Percentiles rank a stretch among this genome's conserved stretches.
Conservation (phyloP, 2,113 vertebrate species). For the Ptilorrhoa leucosticta region DNA sequence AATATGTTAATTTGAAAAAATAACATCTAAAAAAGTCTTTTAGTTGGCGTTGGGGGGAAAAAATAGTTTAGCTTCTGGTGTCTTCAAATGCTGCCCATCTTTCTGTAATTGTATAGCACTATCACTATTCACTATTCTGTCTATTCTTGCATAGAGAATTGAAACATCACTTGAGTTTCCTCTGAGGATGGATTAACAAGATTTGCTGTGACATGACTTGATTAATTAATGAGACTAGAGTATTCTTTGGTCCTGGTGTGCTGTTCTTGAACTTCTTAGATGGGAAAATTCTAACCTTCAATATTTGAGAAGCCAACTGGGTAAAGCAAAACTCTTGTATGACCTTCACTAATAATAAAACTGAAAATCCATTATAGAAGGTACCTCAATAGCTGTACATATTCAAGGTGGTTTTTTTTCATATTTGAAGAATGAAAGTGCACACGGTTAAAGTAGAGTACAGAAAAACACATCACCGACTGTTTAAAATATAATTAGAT, state of each 20-base stretch:
- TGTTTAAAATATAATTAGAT: conserved; percentile 14
- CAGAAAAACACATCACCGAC: not conserved
- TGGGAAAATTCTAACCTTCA: conserved; percentile 69
- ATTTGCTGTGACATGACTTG: conserved; percentile 64
- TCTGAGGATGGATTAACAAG: conserved; percentile 71
- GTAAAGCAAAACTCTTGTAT: conserved; percentile 61
- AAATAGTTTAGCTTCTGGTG: conserved; percentile 11
- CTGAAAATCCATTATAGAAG: conserved; percentile 47
- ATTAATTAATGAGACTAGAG: conserved; percentile 73
- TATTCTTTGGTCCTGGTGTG: conserved; percentile 54
- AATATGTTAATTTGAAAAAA: not conserved
- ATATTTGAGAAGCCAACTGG: conserved; percentile 65
- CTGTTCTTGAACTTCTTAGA: conserved; percentile 68
- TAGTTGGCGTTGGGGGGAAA: not conserved
- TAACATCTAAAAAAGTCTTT: not conserved
- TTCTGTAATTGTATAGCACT: conserved; percentile 54
- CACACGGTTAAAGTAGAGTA: not conserved
- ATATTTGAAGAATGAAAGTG: not conserved
- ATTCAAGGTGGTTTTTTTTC: not conserved
- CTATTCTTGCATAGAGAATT: conserved; percentile 70
- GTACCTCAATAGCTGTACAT: conserved; percentile 21
- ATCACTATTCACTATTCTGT: conserved; percentile 62
- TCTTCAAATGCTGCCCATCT: conserved; percentile 17
- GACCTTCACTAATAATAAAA: conserved; percentile 67
- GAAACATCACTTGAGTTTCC: conserved; percentile 67